Percentiles rank a stretch among this genome's conserved stretches.
Conservation (phyloP, 2,888 invertebrate genomes). For the Yponomeuta evonymella region DNA sequence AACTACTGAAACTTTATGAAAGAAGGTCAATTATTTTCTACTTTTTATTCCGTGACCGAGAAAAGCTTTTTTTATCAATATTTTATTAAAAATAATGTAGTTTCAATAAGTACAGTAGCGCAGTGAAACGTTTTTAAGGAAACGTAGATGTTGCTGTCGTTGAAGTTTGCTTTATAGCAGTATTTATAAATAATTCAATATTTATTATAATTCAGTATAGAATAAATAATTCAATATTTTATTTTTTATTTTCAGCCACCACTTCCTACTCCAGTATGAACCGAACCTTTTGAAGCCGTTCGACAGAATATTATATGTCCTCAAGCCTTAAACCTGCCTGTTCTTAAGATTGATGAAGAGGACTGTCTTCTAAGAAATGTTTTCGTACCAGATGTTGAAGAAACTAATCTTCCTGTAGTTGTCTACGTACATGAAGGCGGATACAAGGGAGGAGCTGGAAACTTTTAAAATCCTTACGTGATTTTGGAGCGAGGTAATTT, state of each 20-base stretch:
- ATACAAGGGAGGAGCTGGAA: slow-evolving; percentile 26
- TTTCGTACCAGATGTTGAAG: slow-evolving; percentile 29
- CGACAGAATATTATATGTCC: background rate
- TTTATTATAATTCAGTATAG: no score
- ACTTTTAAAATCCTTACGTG: slow-evolving; percentile 17
- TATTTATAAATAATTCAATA: no score
- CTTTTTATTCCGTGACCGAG: no score
- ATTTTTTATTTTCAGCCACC: slow-evolving; percentile 4
- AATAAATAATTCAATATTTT: background rate
- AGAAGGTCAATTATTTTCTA: no score
- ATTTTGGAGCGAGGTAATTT: slow-evolving; percentile 24
- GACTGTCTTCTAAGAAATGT: slow-evolving; percentile 22
- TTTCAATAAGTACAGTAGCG: no score
- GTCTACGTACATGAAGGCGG: slow-evolving; percentile 38
- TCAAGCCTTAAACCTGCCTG: background rate
- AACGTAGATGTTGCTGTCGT: no score
- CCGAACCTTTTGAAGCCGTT: slow-evolving; percentile 6
- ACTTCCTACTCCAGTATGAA: slow-evolving; percentile 7
- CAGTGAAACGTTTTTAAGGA: no score
- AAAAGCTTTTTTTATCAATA: no score
- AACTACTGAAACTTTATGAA: no score
- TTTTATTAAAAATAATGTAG: no score
- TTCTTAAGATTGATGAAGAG: background rate
- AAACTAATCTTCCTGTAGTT: slow-evolving; percentile 32
- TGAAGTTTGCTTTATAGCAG: no score